Evolutionary conservation across 2,797 vertebrate species (phyloP), one percentile per base, ranked within the genome.

Genomic region (Helarctos malayanus): DNA sequence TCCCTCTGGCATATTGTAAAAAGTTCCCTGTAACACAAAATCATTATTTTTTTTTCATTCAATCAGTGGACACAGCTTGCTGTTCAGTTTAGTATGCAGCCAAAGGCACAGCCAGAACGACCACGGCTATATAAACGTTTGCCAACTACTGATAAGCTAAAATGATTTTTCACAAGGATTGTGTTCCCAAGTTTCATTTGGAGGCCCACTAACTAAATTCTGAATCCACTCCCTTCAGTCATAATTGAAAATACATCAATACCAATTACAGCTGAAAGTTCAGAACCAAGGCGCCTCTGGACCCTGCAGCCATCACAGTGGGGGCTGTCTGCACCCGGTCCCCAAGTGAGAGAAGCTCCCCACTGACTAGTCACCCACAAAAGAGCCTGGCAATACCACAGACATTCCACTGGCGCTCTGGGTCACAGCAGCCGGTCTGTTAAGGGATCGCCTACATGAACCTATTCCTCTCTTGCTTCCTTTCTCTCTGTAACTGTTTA

Each of bases 1-100:
- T 96, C 98, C 97, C 98, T 97, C 98, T 97, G 98, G 98, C 98
- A 97, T 45, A 97, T 82, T 98, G 98, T 98, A 95, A 97, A 52
- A 97, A 92, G 97, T 98, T 98, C 92, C 97, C 95, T n/a, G 84
- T 75, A 86, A 81, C 19, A 15, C 90, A 98, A 96, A 98, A 98
- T 95, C 93, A 95, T 97, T 87, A 75, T 89, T 98, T 89, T 91
- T 91, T 91, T 47, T 96, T 93, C 95, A 93, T 7, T 97, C 97
- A 96, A 96, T 95, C 98, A 89, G 98, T 86, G 93, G 92, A 57
- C 90, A 88, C 38, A 87, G 97, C 13, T 0, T 92, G 97, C 98
- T 76, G 95, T 95, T 97, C 87, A 91, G 96, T 75, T 96, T 95
- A 89, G 71, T 38, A 45, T n/a, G 95, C 56, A 80, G 90, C 96